These are phyloP conservation scores for Andrena praecox DNA, from an alignment of 2,888 invertebrate genomes.

Conservation along the genomic window DNA sequence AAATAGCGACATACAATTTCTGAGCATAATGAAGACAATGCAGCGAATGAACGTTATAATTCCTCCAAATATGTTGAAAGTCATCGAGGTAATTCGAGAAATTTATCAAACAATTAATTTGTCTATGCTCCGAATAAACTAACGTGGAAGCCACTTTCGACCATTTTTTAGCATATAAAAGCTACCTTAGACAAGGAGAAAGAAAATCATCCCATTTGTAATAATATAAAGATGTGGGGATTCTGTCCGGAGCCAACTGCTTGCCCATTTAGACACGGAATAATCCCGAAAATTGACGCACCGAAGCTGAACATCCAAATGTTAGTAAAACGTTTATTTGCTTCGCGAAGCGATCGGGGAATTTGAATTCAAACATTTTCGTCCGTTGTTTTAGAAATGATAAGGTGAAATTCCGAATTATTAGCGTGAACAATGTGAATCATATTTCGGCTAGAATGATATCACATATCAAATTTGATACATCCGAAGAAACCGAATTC, in stretches of 20 bases:
- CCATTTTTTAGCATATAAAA: slow-evolving; percentile 67
- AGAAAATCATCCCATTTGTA: slow-evolving; percentile 86
- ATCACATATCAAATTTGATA: slow-evolving; percentile 81
- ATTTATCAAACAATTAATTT: neutral
- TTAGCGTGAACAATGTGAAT: slow-evolving; percentile 87
- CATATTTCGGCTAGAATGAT: slow-evolving; percentile 88
- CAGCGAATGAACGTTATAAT: slow-evolving; percentile 83
- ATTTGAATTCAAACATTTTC: slow-evolving; percentile 2
- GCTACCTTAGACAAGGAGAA: slow-evolving; percentile 83
- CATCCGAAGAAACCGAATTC: slow-evolving; percentile 58
- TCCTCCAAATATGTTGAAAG: slow-evolving; percentile 76
- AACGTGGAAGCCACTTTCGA: neutral
- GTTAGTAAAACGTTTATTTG: slow-evolving; percentile 57
- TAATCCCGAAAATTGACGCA: slow-evolving; percentile 86
- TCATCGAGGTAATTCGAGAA: slow-evolving; percentile 77
- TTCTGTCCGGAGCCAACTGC: slow-evolving; percentile 87
- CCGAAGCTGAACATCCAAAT: slow-evolving; percentile 85
- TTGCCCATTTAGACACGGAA: slow-evolving; percentile 88
- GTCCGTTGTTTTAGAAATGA: slow-evolving; percentile 72
- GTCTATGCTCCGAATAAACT: neutral
- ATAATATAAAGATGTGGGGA: slow-evolving; percentile 88
- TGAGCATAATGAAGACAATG: slow-evolving; percentile 88
- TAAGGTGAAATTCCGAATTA: slow-evolving; percentile 73
- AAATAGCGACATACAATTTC: slow-evolving; percentile 87
- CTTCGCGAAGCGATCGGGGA: neutral